Evolutionary conservation across 2,797 vertebrate species (phyloP).

Genomic region (Steatocranus sp.): DNA sequence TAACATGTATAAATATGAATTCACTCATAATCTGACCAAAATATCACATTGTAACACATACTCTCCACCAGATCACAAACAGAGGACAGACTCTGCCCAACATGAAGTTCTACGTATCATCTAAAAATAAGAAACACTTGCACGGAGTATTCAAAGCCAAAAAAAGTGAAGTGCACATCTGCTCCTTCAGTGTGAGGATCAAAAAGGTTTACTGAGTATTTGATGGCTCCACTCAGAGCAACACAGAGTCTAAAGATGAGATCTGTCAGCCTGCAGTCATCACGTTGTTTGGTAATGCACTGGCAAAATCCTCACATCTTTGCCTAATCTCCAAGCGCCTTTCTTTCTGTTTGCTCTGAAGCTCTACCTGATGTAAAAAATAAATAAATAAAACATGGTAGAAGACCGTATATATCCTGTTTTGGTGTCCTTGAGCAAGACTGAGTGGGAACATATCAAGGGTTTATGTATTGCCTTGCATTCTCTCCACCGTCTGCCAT

Average conservation of each 20-base stretch:
- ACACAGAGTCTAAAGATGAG: slow-evolving; percentile 24
- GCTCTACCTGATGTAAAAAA: neutral
- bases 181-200: slow-evolving; percentile 20
- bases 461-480: neutral
- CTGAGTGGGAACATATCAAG: neutral
- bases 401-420: neutral
- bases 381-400: neutral
- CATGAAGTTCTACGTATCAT: neutral
- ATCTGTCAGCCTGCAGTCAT: slow-evolving; percentile 23
- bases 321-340: neutral
- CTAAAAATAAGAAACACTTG: neutral
- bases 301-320: slow-evolving; percentile 22
- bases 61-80: neutral
- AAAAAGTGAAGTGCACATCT: slow-evolving; percentile 2
- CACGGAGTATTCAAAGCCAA: neutral
- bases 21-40: neutral
- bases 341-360: neutral
- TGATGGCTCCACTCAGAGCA: slow-evolving; percentile 9
- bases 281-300: slow-evolving; percentile 1
- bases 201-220: slow-evolving; percentile 34
- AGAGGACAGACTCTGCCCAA: neutral
- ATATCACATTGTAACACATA: neutral
- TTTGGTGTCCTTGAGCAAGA: neutral
- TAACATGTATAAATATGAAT: neutral
- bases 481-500: neutral